Percentiles rank a stretch among this genome's conserved stretches.
Evolutionary conservation across 2,888 invertebrate species (phyloP).

Genomic region (Synergus umbraculus): DNA sequence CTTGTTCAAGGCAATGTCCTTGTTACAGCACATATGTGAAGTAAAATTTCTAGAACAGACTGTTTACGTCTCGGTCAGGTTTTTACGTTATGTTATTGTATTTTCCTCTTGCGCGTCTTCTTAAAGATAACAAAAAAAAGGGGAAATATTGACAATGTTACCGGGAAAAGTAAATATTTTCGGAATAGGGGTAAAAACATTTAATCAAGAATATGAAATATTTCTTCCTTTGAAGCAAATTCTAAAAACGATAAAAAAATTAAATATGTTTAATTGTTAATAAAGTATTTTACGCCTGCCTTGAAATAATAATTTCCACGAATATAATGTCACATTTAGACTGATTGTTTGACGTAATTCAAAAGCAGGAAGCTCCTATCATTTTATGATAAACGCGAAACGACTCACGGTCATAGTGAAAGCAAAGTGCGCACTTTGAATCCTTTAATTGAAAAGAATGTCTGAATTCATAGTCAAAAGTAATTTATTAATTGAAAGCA

Average conservation of each 20-base stretch:
- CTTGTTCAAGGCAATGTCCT: neutral
- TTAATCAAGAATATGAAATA: neutral
- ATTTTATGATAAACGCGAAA: slow-evolving; percentile 19
- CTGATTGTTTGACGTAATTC: slow-evolving; percentile 4
- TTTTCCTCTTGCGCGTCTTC: neutral
- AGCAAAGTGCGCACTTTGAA: neutral
- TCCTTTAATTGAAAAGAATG: neutral
- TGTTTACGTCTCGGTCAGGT: neutral
- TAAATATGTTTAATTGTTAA: neutral
- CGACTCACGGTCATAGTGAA: slow-evolving; percentile 20
- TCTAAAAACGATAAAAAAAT: neutral
- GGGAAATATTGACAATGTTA: neutral
- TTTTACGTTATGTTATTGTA: neutral
- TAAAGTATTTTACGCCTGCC: neutral
- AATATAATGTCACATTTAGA: neutral
- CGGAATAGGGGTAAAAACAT: neutral
- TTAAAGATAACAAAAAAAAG: neutral
- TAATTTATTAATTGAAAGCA: neutral
- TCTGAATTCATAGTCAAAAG: neutral
- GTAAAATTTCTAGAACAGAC: neutral
- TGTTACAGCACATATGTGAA: neutral
- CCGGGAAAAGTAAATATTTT: neutral
- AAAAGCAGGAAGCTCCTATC: slow-evolving; percentile 34
- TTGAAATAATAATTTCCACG: neutral
- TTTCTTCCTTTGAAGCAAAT: neutral